phyloP scores from a whole-genome alignment of 2,113 vertebrate genomes.

The Colius striatus region DNA sequence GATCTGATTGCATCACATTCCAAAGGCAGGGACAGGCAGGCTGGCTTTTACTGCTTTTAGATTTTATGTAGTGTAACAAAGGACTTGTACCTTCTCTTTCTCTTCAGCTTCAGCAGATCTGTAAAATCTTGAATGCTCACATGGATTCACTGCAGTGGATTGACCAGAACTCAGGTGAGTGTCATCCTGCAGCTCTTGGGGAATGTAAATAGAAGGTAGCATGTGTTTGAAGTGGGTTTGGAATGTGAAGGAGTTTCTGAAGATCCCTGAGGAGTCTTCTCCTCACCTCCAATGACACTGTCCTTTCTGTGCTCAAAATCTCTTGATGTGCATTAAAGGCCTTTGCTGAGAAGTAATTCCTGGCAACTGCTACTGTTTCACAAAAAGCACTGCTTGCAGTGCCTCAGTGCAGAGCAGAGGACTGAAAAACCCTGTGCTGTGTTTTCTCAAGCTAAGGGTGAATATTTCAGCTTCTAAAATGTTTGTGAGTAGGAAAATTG shows the following conservation, averaged over 20 bases:
- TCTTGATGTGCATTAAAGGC: background rate
- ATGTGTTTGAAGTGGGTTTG: background rate
- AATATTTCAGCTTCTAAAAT: background rate
- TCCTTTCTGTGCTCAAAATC: background rate
- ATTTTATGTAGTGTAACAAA: background rate
- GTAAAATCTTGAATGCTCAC: slow-evolving; percentile 96
- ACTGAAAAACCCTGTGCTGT: background rate
- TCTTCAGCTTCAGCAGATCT: slow-evolving; percentile 93
- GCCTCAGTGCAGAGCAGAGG: background rate
- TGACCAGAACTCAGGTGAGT: slow-evolving; percentile 91
- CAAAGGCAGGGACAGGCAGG: background rate
- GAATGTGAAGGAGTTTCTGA: background rate
- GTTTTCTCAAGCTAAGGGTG: background rate
- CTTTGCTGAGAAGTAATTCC: background rate
- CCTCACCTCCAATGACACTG: background rate
- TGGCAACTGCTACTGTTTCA: background rate
- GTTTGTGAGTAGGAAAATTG: background rate
- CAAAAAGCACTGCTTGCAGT: background rate
- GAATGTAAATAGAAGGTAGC: too few species aligned
- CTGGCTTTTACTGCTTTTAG: background rate
- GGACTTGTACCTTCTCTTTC: background rate
- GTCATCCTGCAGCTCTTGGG: background rate
- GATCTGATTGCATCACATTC: background rate
- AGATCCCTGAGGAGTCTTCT: background rate
- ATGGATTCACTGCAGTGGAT: slow-evolving; percentile 99